Evolutionary conservation across 2,888 invertebrate genomes (phyloP).

Genomic region (Cryptosula pallasiana): DNA sequence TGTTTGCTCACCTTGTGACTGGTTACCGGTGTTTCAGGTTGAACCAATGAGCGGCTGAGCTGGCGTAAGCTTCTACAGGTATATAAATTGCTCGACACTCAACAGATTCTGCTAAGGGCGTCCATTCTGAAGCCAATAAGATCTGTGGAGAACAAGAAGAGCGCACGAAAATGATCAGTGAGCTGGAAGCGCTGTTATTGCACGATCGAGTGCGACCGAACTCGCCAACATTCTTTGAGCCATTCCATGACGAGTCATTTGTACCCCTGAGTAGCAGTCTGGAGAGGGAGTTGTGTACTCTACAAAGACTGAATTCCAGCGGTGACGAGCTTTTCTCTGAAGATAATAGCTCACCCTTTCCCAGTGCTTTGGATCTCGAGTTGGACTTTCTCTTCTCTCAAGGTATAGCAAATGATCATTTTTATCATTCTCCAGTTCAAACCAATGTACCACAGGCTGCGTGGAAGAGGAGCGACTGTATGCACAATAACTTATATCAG

Average conservation of each 20-base stretch:
- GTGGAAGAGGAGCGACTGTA: neutral
- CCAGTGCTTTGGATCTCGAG: slow-evolving; percentile 29
- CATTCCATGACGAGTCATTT: slow-evolving; percentile 32
- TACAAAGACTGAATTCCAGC: slow-evolving; percentile 46
- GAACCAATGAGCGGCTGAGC: neutral
- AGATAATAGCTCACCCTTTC: neutral
- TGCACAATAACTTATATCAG: neutral
- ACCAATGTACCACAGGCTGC: neutral
- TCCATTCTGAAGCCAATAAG: neutral
- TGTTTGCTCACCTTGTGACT: no score
- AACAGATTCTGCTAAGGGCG: neutral
- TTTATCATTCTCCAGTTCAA: neutral
- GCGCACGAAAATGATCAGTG: neutral
- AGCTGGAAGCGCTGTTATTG: slow-evolving; percentile 9
- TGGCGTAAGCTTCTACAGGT: neutral
- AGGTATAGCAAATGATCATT: slow-evolving; percentile 16
- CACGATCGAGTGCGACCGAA: neutral
- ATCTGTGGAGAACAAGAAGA: neutral
- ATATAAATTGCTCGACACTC: neutral
- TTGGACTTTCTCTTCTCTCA: slow-evolving; percentile 25
- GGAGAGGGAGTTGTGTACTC: slow-evolving; percentile 43
- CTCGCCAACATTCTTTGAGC: neutral
- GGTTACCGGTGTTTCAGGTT: neutral
- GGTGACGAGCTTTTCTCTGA: slow-evolving; percentile 35
- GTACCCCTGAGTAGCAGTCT: slow-evolving; percentile 43